Base-by-base conservation (phyloP, 2,888 invertebrate genomes). In the Oscheius sp. region DNA sequence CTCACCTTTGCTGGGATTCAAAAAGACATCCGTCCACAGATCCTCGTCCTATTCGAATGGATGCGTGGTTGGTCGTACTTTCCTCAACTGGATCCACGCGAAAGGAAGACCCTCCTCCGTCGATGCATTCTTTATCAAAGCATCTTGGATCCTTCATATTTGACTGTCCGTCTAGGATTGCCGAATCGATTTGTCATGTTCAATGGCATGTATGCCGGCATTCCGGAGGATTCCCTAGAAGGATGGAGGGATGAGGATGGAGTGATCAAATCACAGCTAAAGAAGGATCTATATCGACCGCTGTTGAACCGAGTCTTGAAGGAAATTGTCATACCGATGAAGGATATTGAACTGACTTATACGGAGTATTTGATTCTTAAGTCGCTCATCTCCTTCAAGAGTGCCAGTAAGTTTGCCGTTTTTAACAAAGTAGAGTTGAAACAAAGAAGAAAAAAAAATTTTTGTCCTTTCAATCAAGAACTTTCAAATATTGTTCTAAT, bases 21-120 rank as follows among this genome's bases (percentile, higher is more conserved):
- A 28, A 78, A 75, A 47, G 73, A 74, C 33, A 75, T 74, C 26
- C 70, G 75, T 2, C 72, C 74, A 8, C 57, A 79, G 65, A 80
- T 80, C n/a, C 64, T 80, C 22, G 64, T 80, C 26, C 72, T 74
- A 14, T 77, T 74, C 61, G 80, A 80, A 44, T 80, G 80, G 80
- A 71, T 80, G 26, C 67, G 77, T 0, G 76, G 76, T 1, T 77
- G 75, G 74, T 63, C 68, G 2, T 74, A 78, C 26, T 78, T 74
- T 49, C 65, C 72, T 0, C n/a, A 69, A 14, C 45, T 80, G 30
- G 70, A 71, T 17, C 71, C 73, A 0, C 57, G 67, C 20, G 78
- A 78, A 49, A 69, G 71, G 72, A 64, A 67, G 33, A 38, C 45
- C 6, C 61, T 80, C 36, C 47, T 80, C 14, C 57, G 80, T 12